Base-by-base conservation (phyloP, 1,140 invertebrate species). In the Pseudachorutes palmiensis region DNA sequence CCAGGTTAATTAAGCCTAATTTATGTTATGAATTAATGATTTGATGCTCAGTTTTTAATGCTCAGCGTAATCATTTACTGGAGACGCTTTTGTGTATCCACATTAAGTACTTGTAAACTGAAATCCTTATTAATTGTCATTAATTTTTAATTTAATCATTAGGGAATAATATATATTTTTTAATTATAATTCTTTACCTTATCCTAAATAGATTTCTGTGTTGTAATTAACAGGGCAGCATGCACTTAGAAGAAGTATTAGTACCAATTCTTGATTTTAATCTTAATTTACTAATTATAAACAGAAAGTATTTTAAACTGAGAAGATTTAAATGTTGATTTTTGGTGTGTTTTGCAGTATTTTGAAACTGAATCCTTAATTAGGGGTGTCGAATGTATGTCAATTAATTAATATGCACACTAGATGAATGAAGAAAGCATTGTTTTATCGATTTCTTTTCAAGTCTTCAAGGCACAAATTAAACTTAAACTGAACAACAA, bases 251-350 rank as follows among this genome's bases (percentile, higher is more conserved):
- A n/a, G n/a, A n/a, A n/a, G n/a, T n/a, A n/a, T n/a, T n/a, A n/a
- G n/a, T n/a, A n/a, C n/a, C n/a, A n/a, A n/a, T n/a, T n/a, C n/a
- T n/a, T n/a, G n/a, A n/a, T n/a, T 9, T 19, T 45, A 45, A 45
- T 45, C 36, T 45, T 45, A 45, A 45, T 45, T 45, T 12, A 45
- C 36, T 45, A 45, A 45, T 45, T 45, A n/a, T n/a, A n/a, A 45
- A 45, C 36, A 9, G 9, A 45, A 45, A 45, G 9, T 45, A 45
- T 45, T 45, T 19, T 45, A n/a, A n/a, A n/a, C n/a, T n/a, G n/a
- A n/a, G n/a, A n/a, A n/a, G n/a, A n/a, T n/a, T n/a, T n/a, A n/a
- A n/a, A n/a, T n/a, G n/a, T n/a, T n/a, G n/a, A n/a, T n/a, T n/a
- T n/a, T n/a, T n/a, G n/a, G n/a, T n/a, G n/a, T n/a, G n/a, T n/a